Base-by-base conservation (phyloP, 2,113 vertebrate species). In the Brienomyrus brachyistius region DNA sequence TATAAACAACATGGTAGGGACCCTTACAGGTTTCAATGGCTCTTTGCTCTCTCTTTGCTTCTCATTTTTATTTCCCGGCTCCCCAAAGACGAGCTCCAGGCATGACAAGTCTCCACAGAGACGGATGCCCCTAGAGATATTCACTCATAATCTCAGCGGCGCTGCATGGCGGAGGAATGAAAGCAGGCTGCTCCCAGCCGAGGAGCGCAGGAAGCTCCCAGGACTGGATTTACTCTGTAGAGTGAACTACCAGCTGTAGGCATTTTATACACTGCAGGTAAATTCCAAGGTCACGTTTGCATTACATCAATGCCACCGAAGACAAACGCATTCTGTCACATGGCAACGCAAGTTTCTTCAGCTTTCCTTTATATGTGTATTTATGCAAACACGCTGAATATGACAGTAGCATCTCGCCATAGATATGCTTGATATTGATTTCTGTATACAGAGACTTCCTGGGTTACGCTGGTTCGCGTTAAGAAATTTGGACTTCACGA, bases 31-130 rank as follows among this genome's bases (percentile, higher is more conserved):
- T 66, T 83, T 31, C 87, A 45, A 19, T 51, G 59, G 62, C 40
- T 82, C 88, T 56, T 35, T 51, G 45, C n/a, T n/a, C 47, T 88
- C 88, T 50, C 87, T 31, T 43, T 74, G 43, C 88, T 51, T 70
- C 74, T 54, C 48, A 35, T 82, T 23, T 10, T 52, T 80, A 48
- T 51, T 77, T 8, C 19, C 27, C 11, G 1, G 66, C 31, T 80
- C 56, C 88, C 88, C 88, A 83, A 56, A 89, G 85, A 89, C 19
- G 51, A 83, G 88, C 48, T 77, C 35, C 31, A 43, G 47, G 50
- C 88, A 52, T 35, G n/a, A 45, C 74, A 51, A 82, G 50, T 19
- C 88, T 83, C 88, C 31, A n/a, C 74, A n/a, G 74, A 80, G 51
- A 74, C 45, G 13, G 31, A 54, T 80, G 19, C 88, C 88, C 27